phyloP scores from a whole-genome alignment of 37 sponge, comb jelly and placozoan species.

The Chondrosia reniformis region DNA sequence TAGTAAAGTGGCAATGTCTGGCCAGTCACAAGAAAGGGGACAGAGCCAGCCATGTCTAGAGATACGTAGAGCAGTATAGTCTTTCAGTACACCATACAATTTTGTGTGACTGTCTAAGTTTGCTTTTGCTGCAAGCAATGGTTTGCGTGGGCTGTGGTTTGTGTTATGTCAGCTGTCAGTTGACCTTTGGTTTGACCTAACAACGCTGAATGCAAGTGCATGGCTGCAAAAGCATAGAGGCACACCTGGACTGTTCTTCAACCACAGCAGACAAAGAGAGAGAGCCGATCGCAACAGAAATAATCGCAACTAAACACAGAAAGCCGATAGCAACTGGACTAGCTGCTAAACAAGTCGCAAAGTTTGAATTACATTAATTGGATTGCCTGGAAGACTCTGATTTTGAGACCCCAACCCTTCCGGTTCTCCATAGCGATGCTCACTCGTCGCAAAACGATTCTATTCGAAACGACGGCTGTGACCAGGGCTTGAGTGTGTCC shows the following conservation, averaged over 20 bases:
- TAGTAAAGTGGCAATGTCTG: background rate
- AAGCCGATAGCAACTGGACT: slow-evolving; percentile 1
- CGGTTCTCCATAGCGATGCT: background rate
- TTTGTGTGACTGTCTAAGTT: background rate
- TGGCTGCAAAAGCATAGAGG: background rate
- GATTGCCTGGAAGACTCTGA: background rate
- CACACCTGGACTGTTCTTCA: background rate
- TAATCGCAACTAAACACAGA: background rate
- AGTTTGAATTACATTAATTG: background rate
- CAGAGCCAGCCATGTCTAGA: background rate
- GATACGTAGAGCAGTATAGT: background rate
- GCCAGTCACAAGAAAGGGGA: background rate
- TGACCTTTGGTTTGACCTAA: background rate
- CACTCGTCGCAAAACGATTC: background rate
- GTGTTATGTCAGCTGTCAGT: background rate
- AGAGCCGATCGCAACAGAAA: background rate
- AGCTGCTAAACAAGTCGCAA: background rate
- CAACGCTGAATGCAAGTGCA: background rate
- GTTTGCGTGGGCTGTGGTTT: background rate
- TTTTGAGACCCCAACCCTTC: background rate
- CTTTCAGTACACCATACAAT: background rate
- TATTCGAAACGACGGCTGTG: background rate
- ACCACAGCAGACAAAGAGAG: background rate
- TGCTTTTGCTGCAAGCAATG: background rate
- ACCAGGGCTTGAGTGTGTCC: slow-evolving; percentile 1